phyloP scores from a whole-genome alignment of 2,888 invertebrate species.

The Dexiosoma caninum region DNA sequence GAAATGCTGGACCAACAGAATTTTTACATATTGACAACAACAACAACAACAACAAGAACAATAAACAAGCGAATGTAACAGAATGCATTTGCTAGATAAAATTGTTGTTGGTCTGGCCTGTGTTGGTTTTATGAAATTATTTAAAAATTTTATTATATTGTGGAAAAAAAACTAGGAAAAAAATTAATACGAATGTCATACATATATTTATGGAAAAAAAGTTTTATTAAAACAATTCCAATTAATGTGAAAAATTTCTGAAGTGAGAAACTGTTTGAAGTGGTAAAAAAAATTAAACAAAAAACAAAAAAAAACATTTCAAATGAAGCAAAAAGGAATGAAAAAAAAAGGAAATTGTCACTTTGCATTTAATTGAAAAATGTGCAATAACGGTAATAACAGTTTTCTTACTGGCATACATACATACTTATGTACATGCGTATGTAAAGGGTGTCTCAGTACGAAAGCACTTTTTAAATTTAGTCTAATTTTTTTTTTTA shows the following conservation, averaged over 20 bases:
- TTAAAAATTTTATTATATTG: background rate
- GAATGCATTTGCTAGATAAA: conserved; percentile 5
- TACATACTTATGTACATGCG: too few species aligned
- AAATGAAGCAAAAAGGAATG: background rate
- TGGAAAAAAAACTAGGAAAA: background rate
- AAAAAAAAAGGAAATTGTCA: too few species aligned
- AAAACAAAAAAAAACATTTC: background rate
- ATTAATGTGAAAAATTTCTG: background rate
- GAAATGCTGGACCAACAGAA: conserved; percentile 24
- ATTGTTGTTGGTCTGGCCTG: background rate
- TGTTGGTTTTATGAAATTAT: conserved; percentile 12
- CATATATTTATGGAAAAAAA: conserved; percentile 24
- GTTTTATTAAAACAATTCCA: conserved; percentile 29
- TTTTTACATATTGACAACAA: conserved; percentile 16
- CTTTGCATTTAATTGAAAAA: background rate
- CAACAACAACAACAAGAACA: background rate
- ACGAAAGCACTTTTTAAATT: background rate
- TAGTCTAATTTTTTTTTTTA: background rate
- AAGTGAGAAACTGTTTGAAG: background rate
- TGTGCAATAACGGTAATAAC: background rate
- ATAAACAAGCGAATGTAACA: background rate
- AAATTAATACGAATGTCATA: background rate
- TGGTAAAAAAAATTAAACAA: background rate
- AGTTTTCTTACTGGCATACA: background rate
- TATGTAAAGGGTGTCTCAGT: too few species aligned